Evolutionary conservation across 2,797 vertebrate genomes (phyloP).

Genomic region (Rhyacichthys aspro): DNA sequence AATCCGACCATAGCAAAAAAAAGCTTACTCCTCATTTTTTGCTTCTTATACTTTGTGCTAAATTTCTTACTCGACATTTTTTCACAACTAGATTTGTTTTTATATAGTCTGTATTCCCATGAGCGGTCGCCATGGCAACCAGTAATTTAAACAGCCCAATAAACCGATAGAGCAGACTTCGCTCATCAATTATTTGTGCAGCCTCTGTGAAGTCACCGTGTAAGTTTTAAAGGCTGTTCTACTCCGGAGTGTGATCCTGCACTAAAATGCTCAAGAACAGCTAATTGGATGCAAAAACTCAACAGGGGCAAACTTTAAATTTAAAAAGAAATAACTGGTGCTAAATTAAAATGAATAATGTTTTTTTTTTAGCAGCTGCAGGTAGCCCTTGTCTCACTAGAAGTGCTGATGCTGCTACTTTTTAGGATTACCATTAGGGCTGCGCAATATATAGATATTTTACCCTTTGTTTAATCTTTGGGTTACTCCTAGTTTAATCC

Average conservation of each 20-base stretch:
- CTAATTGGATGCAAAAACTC: slow-evolving; percentile 51
- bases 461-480: too few relatives aligned
- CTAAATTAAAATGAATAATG: too few relatives aligned
- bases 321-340: slow-evolving; percentile 1
- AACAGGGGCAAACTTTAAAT: slow-evolving; percentile 35
- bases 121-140: slow-evolving; percentile 50
- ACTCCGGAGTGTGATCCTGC: slow-evolving; percentile 39
- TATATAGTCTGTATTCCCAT: slow-evolving; percentile 27
- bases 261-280: slow-evolving; percentile 29
- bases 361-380: too few relatives aligned
- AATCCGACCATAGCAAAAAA: background rate
- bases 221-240: slow-evolving; percentile 51
- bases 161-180: slow-evolving; percentile 59
- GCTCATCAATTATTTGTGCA: slow-evolving; percentile 70
- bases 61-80: slow-evolving; percentile 19
- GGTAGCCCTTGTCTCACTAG: too few relatives aligned
- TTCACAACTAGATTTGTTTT: slow-evolving; percentile 20
- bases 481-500: too few relatives aligned
- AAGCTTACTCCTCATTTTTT: background rate
- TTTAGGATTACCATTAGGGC: too few relatives aligned
- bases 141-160: slow-evolving; percentile 55
- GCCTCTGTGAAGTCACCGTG: slow-evolving; percentile 59
- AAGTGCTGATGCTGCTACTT: too few relatives aligned
- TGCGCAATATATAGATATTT: too few relatives aligned
- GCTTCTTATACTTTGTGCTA: background rate